These are phyloP conservation scores for Cheilosia soror DNA, from an alignment of 2,888 invertebrate genomes.

Conservation along the genomic window DNA sequence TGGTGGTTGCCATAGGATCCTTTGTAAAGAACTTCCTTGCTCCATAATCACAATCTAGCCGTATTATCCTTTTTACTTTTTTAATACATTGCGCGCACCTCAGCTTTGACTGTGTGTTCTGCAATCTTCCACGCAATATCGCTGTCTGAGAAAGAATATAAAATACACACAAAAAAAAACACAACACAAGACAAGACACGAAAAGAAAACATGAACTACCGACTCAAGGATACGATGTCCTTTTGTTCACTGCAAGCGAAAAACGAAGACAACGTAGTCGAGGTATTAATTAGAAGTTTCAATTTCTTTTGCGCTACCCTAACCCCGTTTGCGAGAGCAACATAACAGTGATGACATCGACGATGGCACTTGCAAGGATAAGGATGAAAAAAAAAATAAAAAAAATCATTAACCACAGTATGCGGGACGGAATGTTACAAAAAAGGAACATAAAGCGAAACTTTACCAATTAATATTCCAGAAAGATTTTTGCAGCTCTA, in stretches of 20 bases:
- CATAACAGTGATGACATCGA: conserved; percentile 61
- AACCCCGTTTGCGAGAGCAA: conserved; percentile 27
- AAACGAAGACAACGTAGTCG: conserved; percentile 41
- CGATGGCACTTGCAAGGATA: conserved; percentile 62
- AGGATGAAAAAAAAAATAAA: conserved; percentile 25
- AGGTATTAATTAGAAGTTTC: conserved; percentile 75
- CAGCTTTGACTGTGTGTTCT: background rate
- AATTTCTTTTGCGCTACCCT: conserved; percentile 64
- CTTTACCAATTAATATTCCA: conserved; percentile 74
- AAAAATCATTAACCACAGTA: conserved; percentile 44
- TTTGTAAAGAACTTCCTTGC: background rate
- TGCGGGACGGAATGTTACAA: conserved; percentile 36
- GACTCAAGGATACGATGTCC: conserved; percentile 54
- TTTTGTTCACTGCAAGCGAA: conserved; percentile 53
- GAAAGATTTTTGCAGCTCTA: conserved; percentile 62
- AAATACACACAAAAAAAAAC: background rate
- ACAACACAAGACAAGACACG: conserved; percentile 1
- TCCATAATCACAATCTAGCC: background rate
- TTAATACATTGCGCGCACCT: conserved; percentile 59
- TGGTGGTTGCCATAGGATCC: background rate
- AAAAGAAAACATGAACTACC: conserved; percentile 59
- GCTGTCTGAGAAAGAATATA: conserved; percentile 18
- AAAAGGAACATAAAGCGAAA: conserved; percentile 51
- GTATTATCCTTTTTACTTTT: conserved; percentile 21
- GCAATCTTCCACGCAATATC: conserved; percentile 46